A percentile compares a stretch with the other conserved stretches of the same genome.
Conservation (phyloP, 2,113 vertebrate genomes). For the Rhinolophus ferrumequinum region DNA sequence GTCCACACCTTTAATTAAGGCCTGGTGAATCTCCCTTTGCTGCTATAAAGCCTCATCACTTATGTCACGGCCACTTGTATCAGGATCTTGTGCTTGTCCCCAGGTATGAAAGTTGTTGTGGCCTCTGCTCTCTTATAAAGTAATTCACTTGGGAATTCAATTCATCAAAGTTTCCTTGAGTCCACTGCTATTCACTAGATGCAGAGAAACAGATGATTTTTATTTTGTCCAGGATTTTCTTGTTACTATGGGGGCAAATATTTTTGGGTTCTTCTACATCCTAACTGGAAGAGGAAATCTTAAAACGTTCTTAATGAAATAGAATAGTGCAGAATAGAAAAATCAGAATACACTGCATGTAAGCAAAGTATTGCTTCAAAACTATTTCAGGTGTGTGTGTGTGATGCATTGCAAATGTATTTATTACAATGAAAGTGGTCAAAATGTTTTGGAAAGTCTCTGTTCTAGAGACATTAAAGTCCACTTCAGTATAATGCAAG, state of each 20-base stretch:
- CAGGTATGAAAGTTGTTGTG: neutral
- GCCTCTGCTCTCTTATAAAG: neutral
- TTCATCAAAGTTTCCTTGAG: neutral
- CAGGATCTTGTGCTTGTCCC: neutral
- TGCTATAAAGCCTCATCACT: neutral
- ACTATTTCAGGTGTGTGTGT: neutral
- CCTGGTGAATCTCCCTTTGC: neutral
- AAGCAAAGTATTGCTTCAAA: neutral
- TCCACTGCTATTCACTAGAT: neutral
- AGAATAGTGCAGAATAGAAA: neutral
- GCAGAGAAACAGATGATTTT: conserved; percentile 1
- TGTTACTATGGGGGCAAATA: neutral
- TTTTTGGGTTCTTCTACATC: conserved; percentile 17
- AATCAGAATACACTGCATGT: neutral
- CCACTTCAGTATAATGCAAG: neutral
- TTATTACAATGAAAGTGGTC: neutral
- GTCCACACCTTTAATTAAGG: neutral
- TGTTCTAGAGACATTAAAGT: neutral
- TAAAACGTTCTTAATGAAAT: conserved; percentile 25
- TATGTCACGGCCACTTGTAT: neutral
- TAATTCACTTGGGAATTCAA: neutral
- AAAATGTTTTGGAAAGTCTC: neutral
- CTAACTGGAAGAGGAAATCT: neutral
- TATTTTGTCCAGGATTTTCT: conserved; percentile 20
- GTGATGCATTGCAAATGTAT: neutral